Evolutionary conservation across 1,140 invertebrate genomes (phyloP), one percentile per base, ranked within the genome.

Genomic region (Camponotus floridanus): DNA sequence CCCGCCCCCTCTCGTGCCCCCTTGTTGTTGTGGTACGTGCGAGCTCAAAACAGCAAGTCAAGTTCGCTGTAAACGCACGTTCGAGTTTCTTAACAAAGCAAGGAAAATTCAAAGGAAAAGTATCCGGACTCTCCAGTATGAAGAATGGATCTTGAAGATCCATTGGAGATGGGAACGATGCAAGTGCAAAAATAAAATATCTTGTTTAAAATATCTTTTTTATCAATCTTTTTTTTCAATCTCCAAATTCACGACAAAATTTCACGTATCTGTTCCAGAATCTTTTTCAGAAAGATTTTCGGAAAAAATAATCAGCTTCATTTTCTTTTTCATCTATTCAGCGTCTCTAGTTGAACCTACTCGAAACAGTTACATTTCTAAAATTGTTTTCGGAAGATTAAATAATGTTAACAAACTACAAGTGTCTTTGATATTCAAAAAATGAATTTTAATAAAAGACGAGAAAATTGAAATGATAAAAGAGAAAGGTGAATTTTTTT

Each of bases 31-130:
- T 61, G 55, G 26, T 45, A 42, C 79, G 45, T 18, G 55, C 79
- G 26, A 26, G 51, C 79, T 83, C 26, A 62, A 83, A 83, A 61
- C 65, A 67, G 61, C 76, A 80, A 80, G 78, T 80, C 78, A 80
- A 80, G 78, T 80, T 80, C 48, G 18, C 48, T 7, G 36, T 33
- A 68, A 68, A 68, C 55, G 64, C 64, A 13, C 36, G 33, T 55
- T 39, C 55, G 45, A 21, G 76, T 13, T n/a, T 26, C 26, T 59
- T 42, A 31, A 61, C 79, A 74, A 83, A 61, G 68, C 55, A 18
- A 26, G 11, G n/a, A 61, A 83, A 62, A 83, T 48, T 83, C 79
- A 21, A 62, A 57, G 39, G 67, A 15, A 73, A 62, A 57, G 39
- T 18, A 48, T 48, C 26, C 57, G 18, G 21, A 18, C 36, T 9